Base-by-base conservation (phyloP, 1,140 invertebrate species). In the Thaumetopoea pityocampa region DNA sequence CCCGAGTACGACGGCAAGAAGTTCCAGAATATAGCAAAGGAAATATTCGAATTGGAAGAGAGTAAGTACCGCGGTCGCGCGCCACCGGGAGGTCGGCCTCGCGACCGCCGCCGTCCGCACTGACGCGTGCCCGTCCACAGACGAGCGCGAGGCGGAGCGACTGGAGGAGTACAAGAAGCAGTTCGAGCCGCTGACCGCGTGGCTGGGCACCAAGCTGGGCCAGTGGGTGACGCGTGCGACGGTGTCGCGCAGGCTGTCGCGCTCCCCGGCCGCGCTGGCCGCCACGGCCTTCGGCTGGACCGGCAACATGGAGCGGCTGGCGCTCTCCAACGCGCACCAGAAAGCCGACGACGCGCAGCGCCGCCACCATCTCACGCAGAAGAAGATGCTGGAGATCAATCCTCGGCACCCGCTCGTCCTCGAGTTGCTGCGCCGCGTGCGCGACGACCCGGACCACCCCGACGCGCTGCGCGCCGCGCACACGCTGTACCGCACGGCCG, bases 1-100 rank as follows among this genome's bases (percentile, higher is more conserved):
- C 97, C 98, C n/a, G 98, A 99, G 84, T 99, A 97, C 83, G 98
- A 99, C 65, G 96, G 96, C 15, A 98, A 99, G 86, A 99, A 99
- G 82, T 98, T 99, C 93, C 97, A 99, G 85, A 99, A 99, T 73
- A 96, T 99, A 17, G 98, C 98, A 44, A 99, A 99, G 82, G 98
- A 99, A 87, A 97, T 98, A 1, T 91, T 99, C 60, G 91, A 92
- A 36, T 74, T 99, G 1, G 92, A 96, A 43, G 96, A 93, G 48
- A 72, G 79, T 80, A 41, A 76, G 77, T 56, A 10, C 4, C 5
- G n/a, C 10, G 2, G 3, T 26, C 8, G 14, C 17, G 12, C 11
- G 20, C 24, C 4, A 6, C 0, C 9, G 11, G 14, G 14, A 2
- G 4, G 15, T 8, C 6, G 8, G 8, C 10, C 15, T 3, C 23